Percentiles rank a stretch among this genome's conserved stretches.
Evolutionary conservation across 2,797 vertebrate species (phyloP).

Genomic region (Lepilemur septentrionalis): DNA sequence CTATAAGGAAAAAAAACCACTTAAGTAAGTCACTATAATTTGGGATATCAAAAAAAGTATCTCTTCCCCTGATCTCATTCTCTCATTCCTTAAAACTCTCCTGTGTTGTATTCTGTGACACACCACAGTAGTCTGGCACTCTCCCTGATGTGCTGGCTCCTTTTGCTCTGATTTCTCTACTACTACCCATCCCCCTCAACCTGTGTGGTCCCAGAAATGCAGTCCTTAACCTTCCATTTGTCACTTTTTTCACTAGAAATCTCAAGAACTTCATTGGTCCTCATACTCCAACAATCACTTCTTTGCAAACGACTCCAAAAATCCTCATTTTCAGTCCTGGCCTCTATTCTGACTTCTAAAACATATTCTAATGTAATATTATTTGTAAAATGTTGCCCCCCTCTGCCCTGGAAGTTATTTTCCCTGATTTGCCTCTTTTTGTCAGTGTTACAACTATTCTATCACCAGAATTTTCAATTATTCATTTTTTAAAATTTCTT

Average conservation of each 20-base stretch:
- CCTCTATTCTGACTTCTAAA: not conserved
- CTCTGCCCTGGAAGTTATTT: not conserved
- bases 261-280: not conserved
- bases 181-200: not conserved
- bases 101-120: not conserved
- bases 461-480: not conserved
- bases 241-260: not conserved
- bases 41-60: not conserved
- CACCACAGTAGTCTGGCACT: not conserved
- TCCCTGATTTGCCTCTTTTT: not conserved
- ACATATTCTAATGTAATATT: not conserved
- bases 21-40: not conserved
- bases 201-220: not conserved
- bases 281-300: not conserved
- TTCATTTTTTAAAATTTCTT: not conserved
- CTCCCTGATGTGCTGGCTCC: not conserved
- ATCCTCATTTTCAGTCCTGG: not conserved
- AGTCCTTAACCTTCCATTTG: not conserved
- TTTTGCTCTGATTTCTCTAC: not conserved
- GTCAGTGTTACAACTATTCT: not conserved
- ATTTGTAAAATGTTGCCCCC: not conserved
- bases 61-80: not conserved
- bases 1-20: not conserved
- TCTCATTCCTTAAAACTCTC: not conserved
- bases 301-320: not conserved